Evolutionary conservation across 2,797 vertebrate species (phyloP), one percentile per base, ranked within the genome.

Genomic region (Myoxocephalus aenaeus): DNA sequence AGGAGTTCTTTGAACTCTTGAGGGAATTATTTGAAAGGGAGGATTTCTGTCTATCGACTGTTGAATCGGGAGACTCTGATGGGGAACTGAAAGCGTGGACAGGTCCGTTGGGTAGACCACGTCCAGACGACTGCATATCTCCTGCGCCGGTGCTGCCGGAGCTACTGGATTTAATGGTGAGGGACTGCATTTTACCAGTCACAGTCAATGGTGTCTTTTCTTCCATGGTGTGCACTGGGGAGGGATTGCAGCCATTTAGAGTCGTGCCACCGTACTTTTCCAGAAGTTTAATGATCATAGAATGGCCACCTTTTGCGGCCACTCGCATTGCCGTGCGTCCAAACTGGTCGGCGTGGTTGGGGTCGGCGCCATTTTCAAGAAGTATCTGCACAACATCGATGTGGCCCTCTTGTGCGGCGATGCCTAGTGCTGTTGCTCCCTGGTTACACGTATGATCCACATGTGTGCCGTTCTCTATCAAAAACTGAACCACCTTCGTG

Each of bases 1-100:
- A 99, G 13, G 98, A 99, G 73, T 99, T 99, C 87, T 99, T 98
- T 14, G 98, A 99, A 86, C 98, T 99, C 88, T 99, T 99, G n/a
- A 99, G 94, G 34, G 98, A 99, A 77, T 98, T 98, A 83, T 99
- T 99, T 14, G 98, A 99, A 51, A 99, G 87, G 2, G 98, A 99
- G 1, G 97, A 99, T 79, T 99, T 99, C 44, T 99, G 97, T 25
- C 98, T 94, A 79, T 99, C 98, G 36, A 97, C 98, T 0, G 98
- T 99, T 1, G 98, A 99, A 82, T 99, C 98, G 0, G 98, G 98
- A 0, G 98, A 99, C 83, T 99, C 97, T 0, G 98, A 99, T 0
- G 98, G 98, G 12, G 98, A 99, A 77, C 98, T 99, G 92, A 99
- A 99, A 0, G 97, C 97, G 1, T 99, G 98, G 8, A 97, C 92